Evolutionary conservation across 2,797 vertebrate genomes (phyloP).

Genomic region (Peromyscus nudipes): DNA sequence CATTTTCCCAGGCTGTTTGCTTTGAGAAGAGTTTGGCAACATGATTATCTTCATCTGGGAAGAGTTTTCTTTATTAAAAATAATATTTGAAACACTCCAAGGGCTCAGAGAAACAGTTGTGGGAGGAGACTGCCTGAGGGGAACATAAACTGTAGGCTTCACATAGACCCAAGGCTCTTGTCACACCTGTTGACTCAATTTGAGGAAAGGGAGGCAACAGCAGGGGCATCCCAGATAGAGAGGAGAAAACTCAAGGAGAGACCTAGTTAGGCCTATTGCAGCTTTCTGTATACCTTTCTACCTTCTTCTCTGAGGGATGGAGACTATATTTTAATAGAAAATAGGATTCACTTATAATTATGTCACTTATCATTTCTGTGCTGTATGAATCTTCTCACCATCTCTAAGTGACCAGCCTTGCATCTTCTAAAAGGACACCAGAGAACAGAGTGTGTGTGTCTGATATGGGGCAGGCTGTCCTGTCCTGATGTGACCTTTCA

Average conservation of each 20-base stretch:
- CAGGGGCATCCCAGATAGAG: background rate
- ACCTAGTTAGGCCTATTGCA: background rate
- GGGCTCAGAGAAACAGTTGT: background rate
- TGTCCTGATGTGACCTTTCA: background rate
- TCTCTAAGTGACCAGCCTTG: background rate
- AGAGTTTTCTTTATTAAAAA: slow-evolving; percentile 56
- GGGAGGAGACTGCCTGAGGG: background rate
- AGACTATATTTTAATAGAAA: background rate
- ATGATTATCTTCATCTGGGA: slow-evolving; percentile 31
- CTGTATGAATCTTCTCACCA: background rate
- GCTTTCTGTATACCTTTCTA: background rate
- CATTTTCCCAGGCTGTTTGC: slow-evolving; percentile 71
- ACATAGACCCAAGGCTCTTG: background rate
- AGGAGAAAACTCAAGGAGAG: background rate
- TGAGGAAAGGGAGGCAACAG: background rate
- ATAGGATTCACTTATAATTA: background rate
- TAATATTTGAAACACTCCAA: background rate
- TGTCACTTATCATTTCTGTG: background rate
- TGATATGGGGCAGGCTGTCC: fast-evolving
- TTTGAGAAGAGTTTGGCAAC: slow-evolving; percentile 29
- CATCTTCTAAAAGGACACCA: background rate
- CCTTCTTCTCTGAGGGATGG: background rate
- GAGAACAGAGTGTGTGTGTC: background rate
- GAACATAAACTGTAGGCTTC: background rate
- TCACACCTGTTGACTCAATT: background rate